Evolutionary conservation across 1,140 invertebrate genomes (phyloP), one percentile per base, ranked within the genome.

Genomic region (Halesus radiatus): DNA sequence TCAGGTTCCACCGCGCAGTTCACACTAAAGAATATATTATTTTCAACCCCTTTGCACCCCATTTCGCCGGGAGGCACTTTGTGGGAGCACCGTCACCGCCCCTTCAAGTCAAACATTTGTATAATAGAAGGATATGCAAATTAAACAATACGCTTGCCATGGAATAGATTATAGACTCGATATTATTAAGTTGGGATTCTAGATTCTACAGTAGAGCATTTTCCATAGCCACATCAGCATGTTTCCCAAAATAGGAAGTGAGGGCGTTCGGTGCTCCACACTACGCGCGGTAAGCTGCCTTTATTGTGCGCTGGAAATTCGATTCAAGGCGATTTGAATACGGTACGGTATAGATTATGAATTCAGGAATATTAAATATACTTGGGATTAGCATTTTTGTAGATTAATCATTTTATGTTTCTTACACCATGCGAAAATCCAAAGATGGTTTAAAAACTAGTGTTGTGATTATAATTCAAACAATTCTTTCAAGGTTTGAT

Each of bases 41-140:
- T 45, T 45, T 13, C 37, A 1, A 45, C 37, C 8, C 37, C 37
- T 13, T 45, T 7, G 10, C 37, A 13, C 37, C 37, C 1, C 37
- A 3, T 45, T 45, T 10, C 37, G 10, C 10, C 8, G 37, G 37
- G 10, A 45, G 37, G 37, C 37, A 45, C 37, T 45, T 45, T 10
- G 10, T 13, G 10, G 37, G 37, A 13, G 37, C 37, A 45, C 37
- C 37, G 37, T 13, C 37, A 7, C 37, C 18, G 8, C 10, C 56
- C 18, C 56, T 60, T 20, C 7, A 68, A 68, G 15, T 68, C 64
- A 37, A 68, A 68, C 64, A 68, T 32, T 68, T 68, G 64, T 68
- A 37, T 37, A 68, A 68, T 45, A 68, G 29, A 68, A 68, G 64
- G 64, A 68, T 68, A 68, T 68, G 64, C 64, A 68, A 68, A 68